Conservation (phyloP, 2,797 vertebrate genomes). For the Lepilemur septentrionalis region DNA sequence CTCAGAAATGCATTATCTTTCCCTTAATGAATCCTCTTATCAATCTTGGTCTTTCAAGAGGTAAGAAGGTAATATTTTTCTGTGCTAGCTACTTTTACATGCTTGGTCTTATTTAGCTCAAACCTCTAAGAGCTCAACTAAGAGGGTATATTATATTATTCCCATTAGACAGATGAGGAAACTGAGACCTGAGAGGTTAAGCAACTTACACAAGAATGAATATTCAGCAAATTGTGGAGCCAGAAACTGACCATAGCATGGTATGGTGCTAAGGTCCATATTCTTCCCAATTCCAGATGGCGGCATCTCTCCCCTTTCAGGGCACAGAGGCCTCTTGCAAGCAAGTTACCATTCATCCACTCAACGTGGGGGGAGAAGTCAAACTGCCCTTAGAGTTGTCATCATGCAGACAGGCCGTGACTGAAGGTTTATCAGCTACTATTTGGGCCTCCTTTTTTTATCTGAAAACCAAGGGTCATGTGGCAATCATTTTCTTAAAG, state of each 20-base stretch:
- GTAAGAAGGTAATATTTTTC: not conserved
- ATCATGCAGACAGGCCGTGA: not conserved
- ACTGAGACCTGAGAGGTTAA: not conserved
- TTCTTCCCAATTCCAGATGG: not conserved
- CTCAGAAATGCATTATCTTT: not conserved
- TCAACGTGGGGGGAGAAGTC: not conserved
- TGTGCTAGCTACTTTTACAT: not conserved
- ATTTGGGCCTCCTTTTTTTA: not conserved
- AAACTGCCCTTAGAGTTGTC: not conserved
- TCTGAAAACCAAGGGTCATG: not conserved
- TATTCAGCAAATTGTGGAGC: not conserved
- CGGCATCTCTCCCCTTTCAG: not conserved
- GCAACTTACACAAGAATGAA: not conserved
- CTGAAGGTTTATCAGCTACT: not conserved
- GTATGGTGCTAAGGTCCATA: accelerated
- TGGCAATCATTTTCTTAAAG: not conserved
- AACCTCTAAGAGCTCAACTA: not conserved
- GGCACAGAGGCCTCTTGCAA: not conserved
- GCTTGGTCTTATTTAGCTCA: not conserved
- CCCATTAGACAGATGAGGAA: not conserved
- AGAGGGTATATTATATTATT: not conserved
- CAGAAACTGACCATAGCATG: no score
- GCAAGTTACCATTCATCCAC: not conserved
- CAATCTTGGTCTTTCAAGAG: not conserved
- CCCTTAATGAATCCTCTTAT: not conserved